These are phyloP conservation scores for Sweltsa coloradensis DNA, from an alignment of 1,140 invertebrate genomes.

Conservation along the genomic window DNA sequence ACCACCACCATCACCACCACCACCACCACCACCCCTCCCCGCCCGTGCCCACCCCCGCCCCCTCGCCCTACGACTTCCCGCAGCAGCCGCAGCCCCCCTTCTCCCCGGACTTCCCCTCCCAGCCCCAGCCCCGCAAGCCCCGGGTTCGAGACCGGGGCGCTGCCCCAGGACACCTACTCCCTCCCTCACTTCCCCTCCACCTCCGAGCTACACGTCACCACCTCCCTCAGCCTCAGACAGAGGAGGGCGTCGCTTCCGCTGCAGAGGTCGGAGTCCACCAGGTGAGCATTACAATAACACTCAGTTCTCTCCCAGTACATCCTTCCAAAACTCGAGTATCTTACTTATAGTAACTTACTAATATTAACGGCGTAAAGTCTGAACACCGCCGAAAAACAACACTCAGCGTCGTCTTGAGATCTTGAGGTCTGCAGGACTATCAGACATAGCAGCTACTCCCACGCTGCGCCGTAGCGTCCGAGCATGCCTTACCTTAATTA, in stretches of 20 bases:
- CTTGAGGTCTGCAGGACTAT: too few relatives aligned
- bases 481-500: too few relatives aligned
- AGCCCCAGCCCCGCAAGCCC: conserved; percentile 9
- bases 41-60: conserved; percentile 8
- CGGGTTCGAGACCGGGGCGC: conserved; percentile 14
- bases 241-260: conserved; percentile 57
- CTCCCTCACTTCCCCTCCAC: conserved; percentile 22
- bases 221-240: conserved; percentile 37
- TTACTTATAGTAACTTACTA: too few relatives aligned
- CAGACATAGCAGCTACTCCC: too few relatives aligned
- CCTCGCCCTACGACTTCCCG: conserved; percentile 14
- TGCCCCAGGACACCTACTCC: conserved; percentile 23
- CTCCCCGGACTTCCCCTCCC: conserved; percentile 3
- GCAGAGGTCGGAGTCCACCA: conserved; percentile 62
- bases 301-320: too few relatives aligned
- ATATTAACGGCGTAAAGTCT: too few relatives aligned
- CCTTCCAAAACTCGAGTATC: too few relatives aligned
- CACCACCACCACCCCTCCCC: conserved; percentile 14
- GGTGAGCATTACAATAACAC: too few relatives aligned
- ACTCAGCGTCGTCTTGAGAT: too few relatives aligned
- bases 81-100: conserved; percentile 5
- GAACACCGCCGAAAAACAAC: too few relatives aligned
- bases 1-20: conserved; percentile 22
- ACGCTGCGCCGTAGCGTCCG: too few relatives aligned
- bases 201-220: conserved; percentile 21